A percentile compares a stretch with the other conserved stretches of the same genome.
Evolutionary conservation across 2,113 vertebrate genomes (phyloP).

Genomic region (Dendrocopos noguchii): DNA sequence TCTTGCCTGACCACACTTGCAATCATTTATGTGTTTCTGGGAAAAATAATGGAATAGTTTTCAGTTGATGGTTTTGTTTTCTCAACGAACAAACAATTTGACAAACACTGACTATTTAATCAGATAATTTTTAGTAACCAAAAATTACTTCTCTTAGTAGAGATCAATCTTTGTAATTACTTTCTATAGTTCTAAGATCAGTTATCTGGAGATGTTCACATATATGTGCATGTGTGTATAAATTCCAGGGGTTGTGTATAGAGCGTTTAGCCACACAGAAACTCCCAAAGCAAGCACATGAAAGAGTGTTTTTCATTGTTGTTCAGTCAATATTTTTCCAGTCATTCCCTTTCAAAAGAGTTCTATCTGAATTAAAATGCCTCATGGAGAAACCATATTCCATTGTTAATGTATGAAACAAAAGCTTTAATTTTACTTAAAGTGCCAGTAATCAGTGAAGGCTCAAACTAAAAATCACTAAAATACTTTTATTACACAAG

Average conservation of each 20-base stretch:
- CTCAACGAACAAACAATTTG: not conserved
- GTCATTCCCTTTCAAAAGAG: not conserved
- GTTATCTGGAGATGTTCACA: not conserved
- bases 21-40: not conserved
- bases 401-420: not conserved
- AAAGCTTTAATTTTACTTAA: not conserved
- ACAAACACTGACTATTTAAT: not conserved
- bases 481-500: not conserved
- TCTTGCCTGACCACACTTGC: not conserved
- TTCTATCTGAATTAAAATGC: not conserved
- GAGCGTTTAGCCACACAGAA: not conserved
- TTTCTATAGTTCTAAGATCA: not conserved
- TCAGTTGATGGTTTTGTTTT: not conserved
- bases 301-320: not conserved
- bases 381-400: not conserved
- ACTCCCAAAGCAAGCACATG: not conserved
- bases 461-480: not conserved
- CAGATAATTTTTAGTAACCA: not conserved
- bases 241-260: not conserved
- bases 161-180: not conserved
- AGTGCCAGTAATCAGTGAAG: not conserved
- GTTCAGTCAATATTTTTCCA: not conserved
- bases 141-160: not conserved
- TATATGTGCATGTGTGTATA: rapidly evolving
- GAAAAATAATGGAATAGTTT: not conserved